Evolutionary conservation across 2,113 vertebrate genomes (phyloP).

Genomic region (Vicugna pacos): DNA sequence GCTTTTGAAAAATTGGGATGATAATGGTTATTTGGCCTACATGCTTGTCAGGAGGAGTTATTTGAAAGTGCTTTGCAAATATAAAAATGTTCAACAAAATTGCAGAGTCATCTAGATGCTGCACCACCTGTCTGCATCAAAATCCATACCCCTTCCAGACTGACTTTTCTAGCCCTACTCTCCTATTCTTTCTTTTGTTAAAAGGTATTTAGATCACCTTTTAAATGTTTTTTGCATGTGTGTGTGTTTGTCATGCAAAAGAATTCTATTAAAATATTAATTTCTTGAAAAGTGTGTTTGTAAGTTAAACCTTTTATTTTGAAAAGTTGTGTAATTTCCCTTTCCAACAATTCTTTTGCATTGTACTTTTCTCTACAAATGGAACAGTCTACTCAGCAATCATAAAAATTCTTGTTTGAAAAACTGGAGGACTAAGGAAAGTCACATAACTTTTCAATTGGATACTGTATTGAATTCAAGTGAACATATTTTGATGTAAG

Average conservation of each 20-base stretch:
- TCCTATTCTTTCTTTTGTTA: background rate
- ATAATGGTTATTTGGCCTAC: conserved; percentile 14
- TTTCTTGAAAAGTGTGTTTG: conserved; percentile 1
- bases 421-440: background rate
- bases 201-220: background rate
- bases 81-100: background rate
- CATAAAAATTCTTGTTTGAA: conserved; percentile 43
- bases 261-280: conserved; percentile 8
- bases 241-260: background rate
- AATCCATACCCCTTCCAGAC: background rate
- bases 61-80: conserved; percentile 52
- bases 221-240: background rate
- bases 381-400: background rate
- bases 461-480: conserved; percentile 3
- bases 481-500: background rate
- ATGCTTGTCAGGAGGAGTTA: conserved; percentile 42
- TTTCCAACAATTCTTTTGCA: background rate
- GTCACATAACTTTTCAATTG: background rate
- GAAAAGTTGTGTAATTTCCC: conserved; percentile 2
- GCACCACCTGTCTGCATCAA: background rate
- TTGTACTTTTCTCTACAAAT: background rate
- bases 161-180: background rate
- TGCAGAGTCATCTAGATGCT: background rate
- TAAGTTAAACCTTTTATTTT: conserved; percentile 27
- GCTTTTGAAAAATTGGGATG: conserved; percentile 15